phyloP scores from a whole-genome alignment of 2,888 invertebrate species.

The Patella ulyssiponensis region DNA sequence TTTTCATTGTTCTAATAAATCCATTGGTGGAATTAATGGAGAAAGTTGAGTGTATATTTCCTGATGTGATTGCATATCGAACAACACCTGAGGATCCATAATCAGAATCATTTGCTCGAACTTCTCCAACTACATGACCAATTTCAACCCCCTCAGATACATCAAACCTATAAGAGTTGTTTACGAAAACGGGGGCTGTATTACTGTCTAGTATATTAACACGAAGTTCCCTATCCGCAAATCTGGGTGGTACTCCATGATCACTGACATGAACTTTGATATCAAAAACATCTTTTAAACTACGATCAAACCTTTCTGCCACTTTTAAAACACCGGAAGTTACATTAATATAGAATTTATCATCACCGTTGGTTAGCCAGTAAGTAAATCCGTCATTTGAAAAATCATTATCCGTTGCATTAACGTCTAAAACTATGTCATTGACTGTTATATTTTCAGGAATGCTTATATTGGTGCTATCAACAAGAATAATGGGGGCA shows the following conservation, averaged over 20 bases:
- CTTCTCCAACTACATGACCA: slow-evolving; percentile 27
- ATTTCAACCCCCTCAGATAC: slow-evolving; percentile 30
- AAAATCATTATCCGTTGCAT: slow-evolving; percentile 32
- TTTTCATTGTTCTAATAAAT: slow-evolving; percentile 22
- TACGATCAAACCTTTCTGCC: slow-evolving; percentile 31
- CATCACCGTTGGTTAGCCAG: slow-evolving; percentile 27
- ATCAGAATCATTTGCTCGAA: slow-evolving; percentile 35
- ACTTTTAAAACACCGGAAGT: slow-evolving; percentile 32
- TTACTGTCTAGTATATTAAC: slow-evolving; percentile 37
- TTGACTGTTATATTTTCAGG: slow-evolving; percentile 21
- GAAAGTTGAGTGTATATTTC: slow-evolving; percentile 22
- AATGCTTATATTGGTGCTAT: not conserved
- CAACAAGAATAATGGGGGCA: slow-evolving; percentile 19
- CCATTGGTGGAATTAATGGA: slow-evolving; percentile 21
- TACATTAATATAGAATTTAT: slow-evolving; percentile 37
- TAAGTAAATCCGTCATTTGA: slow-evolving; percentile 38
- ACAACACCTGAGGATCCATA: slow-evolving; percentile 38
- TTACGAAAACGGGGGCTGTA: slow-evolving; percentile 32
- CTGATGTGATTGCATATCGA: slow-evolving; percentile 18
- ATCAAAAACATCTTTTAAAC: slow-evolving; percentile 25
- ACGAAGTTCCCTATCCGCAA: slow-evolving; percentile 18
- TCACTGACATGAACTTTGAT: slow-evolving; percentile 34
- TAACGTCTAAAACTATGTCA: slow-evolving; percentile 12
- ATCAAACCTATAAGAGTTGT: slow-evolving; percentile 25
- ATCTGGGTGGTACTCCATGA: slow-evolving; percentile 33